Percentiles rank a stretch among this genome's conserved stretches.
These are phyloP conservation scores for Patella caerulea DNA, from an alignment of 2,888 invertebrate genomes.

Conservation along the genomic window DNA sequence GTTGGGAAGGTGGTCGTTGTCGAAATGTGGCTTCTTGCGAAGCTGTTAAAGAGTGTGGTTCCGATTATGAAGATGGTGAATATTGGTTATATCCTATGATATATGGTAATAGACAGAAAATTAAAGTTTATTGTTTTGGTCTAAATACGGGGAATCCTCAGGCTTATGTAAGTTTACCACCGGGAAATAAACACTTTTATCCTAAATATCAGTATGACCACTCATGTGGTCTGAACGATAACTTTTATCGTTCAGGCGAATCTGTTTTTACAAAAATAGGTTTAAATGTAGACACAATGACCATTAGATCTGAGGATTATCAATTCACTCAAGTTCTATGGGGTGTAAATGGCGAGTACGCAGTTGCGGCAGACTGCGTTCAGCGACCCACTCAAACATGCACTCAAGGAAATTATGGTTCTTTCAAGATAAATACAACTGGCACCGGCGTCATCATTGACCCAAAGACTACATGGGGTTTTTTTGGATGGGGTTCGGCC, in stretches of 20 bases:
- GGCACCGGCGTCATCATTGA: neutral
- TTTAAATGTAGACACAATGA: neutral
- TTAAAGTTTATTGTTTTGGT: neutral
- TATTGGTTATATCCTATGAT: neutral
- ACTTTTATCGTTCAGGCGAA: neutral
- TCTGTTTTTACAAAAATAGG: neutral
- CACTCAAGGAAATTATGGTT: neutral
- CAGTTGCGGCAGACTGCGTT: neutral
- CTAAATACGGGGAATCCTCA: neutral
- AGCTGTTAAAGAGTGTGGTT: neutral
- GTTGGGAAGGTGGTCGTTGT: neutral
- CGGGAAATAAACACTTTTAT: neutral
- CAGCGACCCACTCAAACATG: neutral
- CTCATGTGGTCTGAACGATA: neutral
- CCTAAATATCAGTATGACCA: neutral
- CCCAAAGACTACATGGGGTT: neutral
- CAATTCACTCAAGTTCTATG: neutral
- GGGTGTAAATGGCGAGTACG: neutral
- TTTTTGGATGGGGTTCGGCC: neutral
- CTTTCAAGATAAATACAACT: neutral
- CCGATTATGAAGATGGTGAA: neutral
- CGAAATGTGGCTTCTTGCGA: neutral
- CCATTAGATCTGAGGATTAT: neutral
- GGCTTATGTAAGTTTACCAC: neutral
- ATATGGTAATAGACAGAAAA: neutral